phyloP scores from a whole-genome alignment of 2,797 vertebrate species.

The Gymnothorax javanicus region DNA sequence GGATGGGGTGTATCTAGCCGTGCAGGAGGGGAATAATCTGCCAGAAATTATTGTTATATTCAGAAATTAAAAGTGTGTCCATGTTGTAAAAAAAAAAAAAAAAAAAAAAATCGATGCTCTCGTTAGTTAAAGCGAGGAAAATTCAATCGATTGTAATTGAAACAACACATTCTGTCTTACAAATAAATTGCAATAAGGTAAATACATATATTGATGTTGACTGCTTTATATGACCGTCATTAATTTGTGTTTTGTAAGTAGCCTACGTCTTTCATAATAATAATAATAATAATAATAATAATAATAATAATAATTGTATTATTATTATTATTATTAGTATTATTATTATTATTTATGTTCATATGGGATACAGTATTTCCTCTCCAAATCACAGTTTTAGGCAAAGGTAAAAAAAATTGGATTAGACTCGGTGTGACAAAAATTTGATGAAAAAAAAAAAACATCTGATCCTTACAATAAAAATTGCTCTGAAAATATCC shows the following conservation, averaged over 20 bases:
- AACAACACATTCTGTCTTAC: constrained; percentile 1
- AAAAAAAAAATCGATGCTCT: neutral
- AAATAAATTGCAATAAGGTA: neutral
- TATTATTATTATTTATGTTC: constrained; percentile 7
- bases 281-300: constrained; percentile 26
- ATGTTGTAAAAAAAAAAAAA: neutral
- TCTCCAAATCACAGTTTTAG: constrained; percentile 48
- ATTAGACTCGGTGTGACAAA: constrained; percentile 52
- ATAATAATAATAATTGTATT: constrained; percentile 14
- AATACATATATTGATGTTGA: neutral
- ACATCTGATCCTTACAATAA: constrained; percentile 55
- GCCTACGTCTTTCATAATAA: neutral
- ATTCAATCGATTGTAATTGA: neutral
- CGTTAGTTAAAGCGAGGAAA: neutral
- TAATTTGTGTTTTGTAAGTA: constrained; percentile 22
- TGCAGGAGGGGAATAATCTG: neutral
- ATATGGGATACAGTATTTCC: constrained; percentile 17
- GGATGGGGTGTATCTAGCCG: neutral
- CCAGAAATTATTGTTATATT: neutral
- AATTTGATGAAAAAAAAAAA: constrained; percentile 48
- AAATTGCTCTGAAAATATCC: constrained; percentile 39
- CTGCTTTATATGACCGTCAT: constrained; percentile 1
- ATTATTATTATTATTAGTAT: constrained; percentile 5
- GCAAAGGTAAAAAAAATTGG: constrained; percentile 54
- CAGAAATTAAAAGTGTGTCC: neutral